Conservation (phyloP, 2,113 vertebrate species). For the Silurus asotus region DNA sequence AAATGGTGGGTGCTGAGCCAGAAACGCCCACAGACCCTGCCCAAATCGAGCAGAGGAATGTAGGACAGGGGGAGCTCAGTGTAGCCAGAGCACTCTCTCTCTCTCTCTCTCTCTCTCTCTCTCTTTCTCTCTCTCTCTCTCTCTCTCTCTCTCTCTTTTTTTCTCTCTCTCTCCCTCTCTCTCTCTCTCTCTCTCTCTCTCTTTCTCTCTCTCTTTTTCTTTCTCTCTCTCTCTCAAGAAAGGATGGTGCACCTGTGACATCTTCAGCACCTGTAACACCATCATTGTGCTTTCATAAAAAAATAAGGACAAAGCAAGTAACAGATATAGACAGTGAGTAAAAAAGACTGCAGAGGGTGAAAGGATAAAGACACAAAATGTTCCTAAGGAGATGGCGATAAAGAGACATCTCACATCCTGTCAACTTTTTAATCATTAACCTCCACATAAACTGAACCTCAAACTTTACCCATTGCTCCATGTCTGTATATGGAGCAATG, state of each 20-base stretch:
- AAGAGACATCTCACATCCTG: slow-evolving; percentile 18
- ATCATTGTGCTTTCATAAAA: background rate
- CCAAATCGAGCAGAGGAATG: slow-evolving; percentile 14
- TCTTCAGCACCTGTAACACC: too few relatives aligned
- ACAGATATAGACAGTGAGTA: background rate
- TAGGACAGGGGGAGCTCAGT: background rate
- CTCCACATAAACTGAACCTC: background rate
- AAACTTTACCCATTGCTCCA: background rate
- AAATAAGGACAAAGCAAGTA: background rate
- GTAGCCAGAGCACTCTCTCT: background rate
- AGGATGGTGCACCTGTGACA: slow-evolving; percentile 24
- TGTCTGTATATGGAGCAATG: background rate
- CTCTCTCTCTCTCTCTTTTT: background rate
- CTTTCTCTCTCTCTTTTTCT: background rate
- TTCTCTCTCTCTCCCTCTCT: background rate
- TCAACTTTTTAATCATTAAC: slow-evolving; percentile 30
- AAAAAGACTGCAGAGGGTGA: slow-evolving; percentile 17
- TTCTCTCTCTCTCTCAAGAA: slow-evolving; percentile 28
- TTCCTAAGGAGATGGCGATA: slow-evolving; percentile 20
- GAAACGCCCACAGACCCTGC: background rate
- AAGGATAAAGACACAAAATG: slow-evolving; percentile 6
- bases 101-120: too few relatives aligned
- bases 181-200: too few relatives aligned
- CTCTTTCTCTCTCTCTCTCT: background rate
- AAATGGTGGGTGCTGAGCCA: background rate